phyloP scores from a whole-genome alignment of 2,888 invertebrate genomes.

The Tetranychus piercei region DNA sequence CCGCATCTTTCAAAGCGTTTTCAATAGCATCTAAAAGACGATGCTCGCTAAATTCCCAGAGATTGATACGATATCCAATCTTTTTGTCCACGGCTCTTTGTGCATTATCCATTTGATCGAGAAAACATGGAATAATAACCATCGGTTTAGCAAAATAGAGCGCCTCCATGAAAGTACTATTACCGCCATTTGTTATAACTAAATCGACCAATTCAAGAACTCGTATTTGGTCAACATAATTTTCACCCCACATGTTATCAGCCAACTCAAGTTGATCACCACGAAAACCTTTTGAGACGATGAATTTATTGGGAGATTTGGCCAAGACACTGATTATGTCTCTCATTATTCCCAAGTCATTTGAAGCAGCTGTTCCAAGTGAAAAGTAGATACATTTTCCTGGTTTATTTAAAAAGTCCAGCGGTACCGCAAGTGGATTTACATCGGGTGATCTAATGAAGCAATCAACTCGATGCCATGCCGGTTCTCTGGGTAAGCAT shows the following conservation, averaged over 20 bases:
- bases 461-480: constrained; percentile 3
- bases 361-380: background rate
- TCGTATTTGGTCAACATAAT: constrained; percentile 11
- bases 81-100: background rate
- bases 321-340: constrained; percentile 11
- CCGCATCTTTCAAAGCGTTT: background rate
- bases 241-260: constrained; percentile 15
- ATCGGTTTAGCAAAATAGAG: constrained; percentile 5
- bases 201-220: constrained; percentile 15
- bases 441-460: background rate
- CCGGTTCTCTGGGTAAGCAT: background rate
- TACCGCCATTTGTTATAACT: constrained; percentile 19
- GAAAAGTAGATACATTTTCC: constrained; percentile 10
- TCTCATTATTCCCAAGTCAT: constrained; percentile 14
- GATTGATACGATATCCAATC: background rate
- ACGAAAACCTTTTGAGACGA: constrained; percentile 16
- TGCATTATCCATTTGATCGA: constrained; percentile 19
- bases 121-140: background rate
- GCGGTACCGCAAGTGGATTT: background rate
- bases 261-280: constrained; percentile 8
- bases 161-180: constrained; percentile 15
- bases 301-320: constrained; percentile 12
- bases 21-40: background rate
- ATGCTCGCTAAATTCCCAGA: background rate
- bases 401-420: background rate